These are phyloP conservation scores for Agrochola circellaris DNA, from an alignment of 2,888 invertebrate genomes.

Conservation along the genomic window DNA sequence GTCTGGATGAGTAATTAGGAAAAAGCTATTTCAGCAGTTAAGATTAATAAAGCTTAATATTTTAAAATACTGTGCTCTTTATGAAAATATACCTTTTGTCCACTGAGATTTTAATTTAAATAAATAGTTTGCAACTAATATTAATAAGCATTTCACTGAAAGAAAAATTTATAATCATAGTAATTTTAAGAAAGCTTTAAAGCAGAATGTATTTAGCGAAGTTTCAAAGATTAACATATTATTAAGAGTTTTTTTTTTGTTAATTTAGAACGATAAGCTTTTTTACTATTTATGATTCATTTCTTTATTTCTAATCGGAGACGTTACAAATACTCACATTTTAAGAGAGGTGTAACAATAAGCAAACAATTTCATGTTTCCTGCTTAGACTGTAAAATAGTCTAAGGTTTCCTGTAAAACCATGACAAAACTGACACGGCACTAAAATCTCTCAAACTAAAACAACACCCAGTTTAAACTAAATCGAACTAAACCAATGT, in stretches of 20 bases:
- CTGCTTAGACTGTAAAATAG: neutral
- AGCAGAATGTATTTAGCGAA: slow-evolving; percentile 6
- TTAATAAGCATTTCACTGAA: slow-evolving; percentile 7
- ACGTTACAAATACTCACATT: neutral
- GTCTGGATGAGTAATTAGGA: neutral
- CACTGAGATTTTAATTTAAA: slow-evolving; percentile 37
- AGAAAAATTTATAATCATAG: slow-evolving; percentile 8
- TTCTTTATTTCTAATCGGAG: neutral
- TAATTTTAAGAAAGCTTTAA: slow-evolving; percentile 2
- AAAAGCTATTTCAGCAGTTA: neutral
- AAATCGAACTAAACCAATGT: neutral
- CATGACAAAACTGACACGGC: too few relatives aligned
- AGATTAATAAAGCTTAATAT: slow-evolving; percentile 10
- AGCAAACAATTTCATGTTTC: neutral
- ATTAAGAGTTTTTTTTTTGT: neutral
- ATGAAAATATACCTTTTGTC: slow-evolving; percentile 1
- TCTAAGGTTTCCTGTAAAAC: neutral
- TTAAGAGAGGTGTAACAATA: neutral
- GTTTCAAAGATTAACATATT: neutral
- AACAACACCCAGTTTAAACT: neutral
- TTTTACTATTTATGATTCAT: neutral
- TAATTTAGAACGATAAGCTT: neutral
- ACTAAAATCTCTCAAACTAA: neutral
- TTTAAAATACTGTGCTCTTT: slow-evolving; percentile 11
- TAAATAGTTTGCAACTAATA: slow-evolving; percentile 7